phyloP scores from a whole-genome alignment of 2,888 invertebrate genomes.

The Lacanobia wlatinum region DNA sequence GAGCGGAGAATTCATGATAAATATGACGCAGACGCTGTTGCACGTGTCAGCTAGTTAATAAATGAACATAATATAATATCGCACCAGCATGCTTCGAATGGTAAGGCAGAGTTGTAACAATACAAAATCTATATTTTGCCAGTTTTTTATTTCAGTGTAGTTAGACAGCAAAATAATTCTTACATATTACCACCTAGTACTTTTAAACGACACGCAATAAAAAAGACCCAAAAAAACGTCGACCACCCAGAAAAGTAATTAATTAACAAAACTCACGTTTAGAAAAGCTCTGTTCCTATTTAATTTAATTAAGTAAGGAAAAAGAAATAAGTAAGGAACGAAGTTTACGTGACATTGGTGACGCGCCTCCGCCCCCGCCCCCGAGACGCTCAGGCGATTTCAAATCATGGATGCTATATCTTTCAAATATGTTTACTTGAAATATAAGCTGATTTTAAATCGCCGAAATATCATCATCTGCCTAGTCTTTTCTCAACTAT shows the following conservation, averaged over 20 bases:
- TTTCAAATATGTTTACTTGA: too few species aligned
- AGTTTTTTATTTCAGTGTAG: background rate
- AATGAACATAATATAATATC: background rate
- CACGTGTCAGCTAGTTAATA: too few species aligned
- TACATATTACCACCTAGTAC: background rate
- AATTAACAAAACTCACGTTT: slow-evolving; percentile 21
- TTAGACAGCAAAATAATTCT: background rate
- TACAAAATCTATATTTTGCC: too few species aligned
- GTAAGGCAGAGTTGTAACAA: background rate
- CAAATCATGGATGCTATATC: background rate
- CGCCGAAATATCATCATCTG: too few species aligned
- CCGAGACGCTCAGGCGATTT: background rate
- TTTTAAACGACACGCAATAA: background rate
- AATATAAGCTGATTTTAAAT: too few species aligned
- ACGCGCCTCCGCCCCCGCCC: too few species aligned
- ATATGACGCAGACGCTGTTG: too few species aligned
- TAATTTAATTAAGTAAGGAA: slow-evolving; percentile 24
- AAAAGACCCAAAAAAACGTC: background rate
- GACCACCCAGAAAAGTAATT: slow-evolving; percentile 4
- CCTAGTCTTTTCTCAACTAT: too few species aligned
- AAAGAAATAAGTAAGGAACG: background rate
- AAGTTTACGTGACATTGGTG: slow-evolving; percentile 4
- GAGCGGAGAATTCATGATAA: too few species aligned
- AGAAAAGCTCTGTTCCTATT: slow-evolving; percentile 15
- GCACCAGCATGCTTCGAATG: background rate